Evolutionary conservation across 1,140 invertebrate genomes (phyloP), one percentile per base, ranked within the genome.

Genomic region (Bacillus rossius): DNA sequence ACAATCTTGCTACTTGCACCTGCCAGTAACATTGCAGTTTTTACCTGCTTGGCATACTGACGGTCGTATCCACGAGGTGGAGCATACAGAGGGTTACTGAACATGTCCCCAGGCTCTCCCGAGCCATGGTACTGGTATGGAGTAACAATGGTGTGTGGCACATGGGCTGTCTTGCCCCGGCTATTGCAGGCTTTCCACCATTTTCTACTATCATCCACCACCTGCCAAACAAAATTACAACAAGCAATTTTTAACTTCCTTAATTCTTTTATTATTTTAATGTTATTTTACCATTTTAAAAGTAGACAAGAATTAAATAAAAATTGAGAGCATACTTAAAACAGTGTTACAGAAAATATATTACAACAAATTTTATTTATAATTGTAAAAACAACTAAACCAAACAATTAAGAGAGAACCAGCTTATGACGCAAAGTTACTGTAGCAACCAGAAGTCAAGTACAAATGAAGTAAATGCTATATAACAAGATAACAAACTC

Each of bases 101-200:
- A 88, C 55, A 84, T 80, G 60, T 87, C 85, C 63, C 77, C 81
- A 42, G 75, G 61, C 22, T 68, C 49, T 56, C 53, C 45, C 8
- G 43, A 60, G 67, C 40, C 69, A 8, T 76, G 74, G 10, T 34
- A 34, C 63, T 77, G 77, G 55, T 81, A 81, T 7, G 87, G 82
- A 14, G 91, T 87, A 34, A 99, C 91, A 71, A 99, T 99, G 19
- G 96, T 99, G 76, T 98, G 94, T 0, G 96, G 96, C 45, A 98
- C 96, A 74, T 98, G 95, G 34, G 93, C 96, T 8, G 92, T 79
- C 69, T 92, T 85, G 3, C 92, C 91, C 60, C 87, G 82, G 25
- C 84, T 82, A 73, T 99, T 99, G 57, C 92, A 82, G 59, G 95
- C 91, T 76, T 96, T 96, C 96, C 96, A 99, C 96, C 96, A 99